Evolutionary conservation across 2,113 vertebrate species (phyloP), one percentile per base, ranked within the genome.

Genomic region (Thinocorus orbignyianus): DNA sequence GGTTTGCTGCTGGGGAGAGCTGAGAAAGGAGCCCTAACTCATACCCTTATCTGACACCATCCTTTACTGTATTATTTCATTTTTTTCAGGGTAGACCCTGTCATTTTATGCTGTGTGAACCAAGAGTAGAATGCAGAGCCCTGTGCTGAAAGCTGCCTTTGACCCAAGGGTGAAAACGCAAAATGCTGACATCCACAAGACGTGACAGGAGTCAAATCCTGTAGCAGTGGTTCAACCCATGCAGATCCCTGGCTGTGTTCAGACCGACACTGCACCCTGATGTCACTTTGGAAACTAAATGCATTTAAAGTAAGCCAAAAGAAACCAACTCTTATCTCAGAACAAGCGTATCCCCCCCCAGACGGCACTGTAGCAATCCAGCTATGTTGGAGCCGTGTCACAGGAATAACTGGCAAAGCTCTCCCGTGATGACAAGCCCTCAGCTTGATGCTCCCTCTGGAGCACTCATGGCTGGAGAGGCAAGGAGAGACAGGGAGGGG

Each of bases 221-320:
- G 18, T 2, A 58, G 69, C 0, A 0, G 19, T 24, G 13, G 72
- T 37, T 77, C 0, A 0, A 71, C 8, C 16, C 6, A 0, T 54
- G 16, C 39, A 90, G 54, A 55, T 9, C 48, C 17, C 42, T 79
- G 76, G 37, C 61, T 74, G 10, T 61, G 42, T 8, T 73, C 86
- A 86, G 72, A 78, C 7, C 0, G 1, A 17, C 60, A 20, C 25
- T 66, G 60, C 0, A 0, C 51, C 58, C 42, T 5, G 5, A 85
- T 33, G 62, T 87, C 17, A 7, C 52, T 76, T 81, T 69, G 77
- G 55, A 93, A 93, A 65, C 11, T 13, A 41, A 81, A 80, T 6
- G 28, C 10, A 19, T 41, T 66, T 68, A 86, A 71, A 88, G 48
- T 19, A 62, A 95, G 82, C 92, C 82, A 91, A 89, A 86, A 88